Evolutionary conservation across 2,888 invertebrate species (phyloP).

Genomic region (Spilosoma lubricipeda): DNA sequence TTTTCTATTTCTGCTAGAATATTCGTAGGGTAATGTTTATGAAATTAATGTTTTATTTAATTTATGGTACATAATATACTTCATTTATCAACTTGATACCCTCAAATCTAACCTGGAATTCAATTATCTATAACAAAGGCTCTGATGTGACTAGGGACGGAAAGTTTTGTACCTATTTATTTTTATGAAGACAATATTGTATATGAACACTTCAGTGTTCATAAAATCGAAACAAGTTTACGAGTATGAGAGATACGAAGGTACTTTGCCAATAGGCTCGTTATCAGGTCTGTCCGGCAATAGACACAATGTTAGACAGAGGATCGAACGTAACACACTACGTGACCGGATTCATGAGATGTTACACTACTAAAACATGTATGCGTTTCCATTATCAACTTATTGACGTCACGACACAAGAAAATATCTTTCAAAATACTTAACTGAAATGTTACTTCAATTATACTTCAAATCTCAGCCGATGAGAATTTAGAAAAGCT

Average conservation of each 20-base stretch:
- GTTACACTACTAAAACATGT: conserved; percentile 29
- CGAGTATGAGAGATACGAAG: conserved; percentile 60
- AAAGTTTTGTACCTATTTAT: conserved; percentile 1
- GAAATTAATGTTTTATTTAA: background rate
- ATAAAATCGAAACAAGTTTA: conserved; percentile 70
- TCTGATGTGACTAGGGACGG: background rate
- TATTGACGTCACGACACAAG: conserved; percentile 21
- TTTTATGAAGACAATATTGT: conserved; percentile 57
- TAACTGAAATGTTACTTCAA: background rate
- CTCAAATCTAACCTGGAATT: background rate
- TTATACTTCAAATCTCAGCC: background rate
- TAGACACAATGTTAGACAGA: conserved; percentile 62
- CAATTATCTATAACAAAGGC: background rate
- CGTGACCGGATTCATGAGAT: conserved; percentile 70
- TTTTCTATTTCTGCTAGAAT: too few species aligned
- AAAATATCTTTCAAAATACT: background rate
- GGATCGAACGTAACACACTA: conserved; percentile 68
- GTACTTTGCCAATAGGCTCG: conserved; percentile 60
- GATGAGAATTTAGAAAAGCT: background rate
- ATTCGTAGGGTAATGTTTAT: too few species aligned
- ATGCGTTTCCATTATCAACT: conserved; percentile 27
- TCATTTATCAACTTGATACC: background rate
- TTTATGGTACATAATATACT: background rate
- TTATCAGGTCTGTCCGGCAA: conserved; percentile 60
- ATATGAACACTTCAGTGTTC: conserved; percentile 56